Conservation (phyloP, 1,140 invertebrate species). For the Neodiprion fabricii region DNA sequence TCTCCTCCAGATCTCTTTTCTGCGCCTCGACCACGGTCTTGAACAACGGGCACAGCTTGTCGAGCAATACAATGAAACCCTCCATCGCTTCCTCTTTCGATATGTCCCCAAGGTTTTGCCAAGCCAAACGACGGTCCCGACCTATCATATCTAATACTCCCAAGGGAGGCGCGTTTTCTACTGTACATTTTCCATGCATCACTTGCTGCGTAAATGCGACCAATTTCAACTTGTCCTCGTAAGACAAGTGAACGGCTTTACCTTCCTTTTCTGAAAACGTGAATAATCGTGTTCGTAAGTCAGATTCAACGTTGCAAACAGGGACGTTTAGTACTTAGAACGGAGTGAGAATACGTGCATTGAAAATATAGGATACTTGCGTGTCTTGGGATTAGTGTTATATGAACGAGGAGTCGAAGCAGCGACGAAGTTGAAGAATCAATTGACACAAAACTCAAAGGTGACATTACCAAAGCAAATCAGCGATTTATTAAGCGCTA, state of each 20-base stretch:
- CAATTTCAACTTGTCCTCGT: slow-evolving; percentile 90
- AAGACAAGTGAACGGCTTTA: slow-evolving; percentile 92
- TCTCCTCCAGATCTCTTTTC: slow-evolving; percentile 83
- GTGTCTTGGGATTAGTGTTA: background rate
- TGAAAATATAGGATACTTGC: background rate
- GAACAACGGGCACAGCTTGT: slow-evolving; percentile 88
- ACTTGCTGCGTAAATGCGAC: slow-evolving; percentile 94
- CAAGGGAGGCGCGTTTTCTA: slow-evolving; percentile 78
- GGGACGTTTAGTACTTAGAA: slow-evolving; percentile 25
- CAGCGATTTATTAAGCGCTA: too few relatives aligned
- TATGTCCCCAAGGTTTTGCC: slow-evolving; percentile 90
- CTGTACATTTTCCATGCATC: slow-evolving; percentile 80
- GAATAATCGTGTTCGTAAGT: slow-evolving; percentile 21
- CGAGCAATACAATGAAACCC: slow-evolving; percentile 88
- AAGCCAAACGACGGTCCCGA: slow-evolving; percentile 88
- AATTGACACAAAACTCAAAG: too few relatives aligned
- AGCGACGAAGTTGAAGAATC: too few relatives aligned
- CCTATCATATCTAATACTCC: slow-evolving; percentile 96
- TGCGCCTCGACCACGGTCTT: slow-evolving; percentile 91
- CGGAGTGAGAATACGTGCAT: slow-evolving; percentile 19
- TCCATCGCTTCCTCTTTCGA: slow-evolving; percentile 86
- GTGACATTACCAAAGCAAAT: too few relatives aligned
- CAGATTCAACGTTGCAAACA: slow-evolving; percentile 17
- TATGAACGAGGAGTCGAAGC: slow-evolving; percentile 17
- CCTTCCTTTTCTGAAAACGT: slow-evolving; percentile 90